Evolutionary conservation across 2,113 vertebrate species (phyloP).

Genomic region (Myiozetetes cayanensis): DNA sequence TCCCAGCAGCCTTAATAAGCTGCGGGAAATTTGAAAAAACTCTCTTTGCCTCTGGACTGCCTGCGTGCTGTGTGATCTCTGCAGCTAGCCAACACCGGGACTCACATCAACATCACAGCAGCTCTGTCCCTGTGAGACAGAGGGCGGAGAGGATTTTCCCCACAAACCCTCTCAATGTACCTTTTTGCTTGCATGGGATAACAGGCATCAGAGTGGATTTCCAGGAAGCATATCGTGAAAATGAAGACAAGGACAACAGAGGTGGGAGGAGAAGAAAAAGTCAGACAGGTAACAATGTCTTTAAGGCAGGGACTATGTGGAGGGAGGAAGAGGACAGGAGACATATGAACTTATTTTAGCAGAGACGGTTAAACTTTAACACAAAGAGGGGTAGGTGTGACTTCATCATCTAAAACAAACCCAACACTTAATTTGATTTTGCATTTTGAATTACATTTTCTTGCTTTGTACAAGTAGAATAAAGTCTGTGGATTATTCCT

Average conservation of each 20-base stretch:
- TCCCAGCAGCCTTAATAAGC: no score
- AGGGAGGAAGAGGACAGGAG: not conserved
- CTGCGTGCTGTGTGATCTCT: no score
- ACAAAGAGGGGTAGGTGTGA: not conserved
- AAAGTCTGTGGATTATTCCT: not conserved
- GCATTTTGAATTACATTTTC: not conserved
- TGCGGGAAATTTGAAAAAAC: no score
- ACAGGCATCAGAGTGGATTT: not conserved
- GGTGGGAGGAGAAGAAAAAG: not conserved
- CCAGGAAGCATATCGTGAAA: not conserved
- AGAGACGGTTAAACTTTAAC: not conserved
- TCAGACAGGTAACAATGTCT: not conserved
- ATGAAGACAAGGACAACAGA: not conserved
- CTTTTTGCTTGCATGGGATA: not conserved
- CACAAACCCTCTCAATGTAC: not conserved
- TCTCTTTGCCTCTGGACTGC: no score
- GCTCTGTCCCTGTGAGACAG: no score
- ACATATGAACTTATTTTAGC: not conserved
- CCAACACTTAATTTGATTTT: not conserved
- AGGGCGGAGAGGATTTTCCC: no score
- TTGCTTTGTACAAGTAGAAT: not conserved
- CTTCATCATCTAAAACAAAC: not conserved
- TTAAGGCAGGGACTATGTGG: not conserved
- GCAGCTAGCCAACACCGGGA: no score
- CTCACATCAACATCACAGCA: no score